These are phyloP conservation scores for Cryptoblepharus egeriae DNA, from an alignment of 2,797 vertebrate species.

Conservation along the genomic window DNA sequence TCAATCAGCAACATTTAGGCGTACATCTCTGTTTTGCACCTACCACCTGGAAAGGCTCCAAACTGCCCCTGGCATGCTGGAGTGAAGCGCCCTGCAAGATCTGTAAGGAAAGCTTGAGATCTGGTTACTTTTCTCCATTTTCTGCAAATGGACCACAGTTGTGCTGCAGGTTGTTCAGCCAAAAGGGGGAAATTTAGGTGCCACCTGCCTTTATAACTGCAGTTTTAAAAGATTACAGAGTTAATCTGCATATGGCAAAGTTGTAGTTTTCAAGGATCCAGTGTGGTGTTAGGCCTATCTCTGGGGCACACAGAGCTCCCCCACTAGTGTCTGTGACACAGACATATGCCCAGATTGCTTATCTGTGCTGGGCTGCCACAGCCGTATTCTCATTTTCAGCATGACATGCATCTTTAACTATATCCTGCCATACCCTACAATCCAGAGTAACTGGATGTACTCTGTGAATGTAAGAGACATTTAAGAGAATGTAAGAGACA, in stretches of 20 bases:
- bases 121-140: constrained; percentile 53
- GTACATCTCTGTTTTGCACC: no score
- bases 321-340: background rate
- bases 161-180: constrained; percentile 38
- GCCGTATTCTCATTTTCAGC: no score
- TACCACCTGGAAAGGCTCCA: no score
- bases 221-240: constrained; percentile 52
- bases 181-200: constrained; percentile 26
- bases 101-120: constrained; percentile 34
- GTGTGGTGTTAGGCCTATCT: background rate
- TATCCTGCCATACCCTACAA: background rate
- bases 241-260: constrained; percentile 51
- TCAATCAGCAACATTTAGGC: no score
- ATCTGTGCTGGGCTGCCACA: background rate
- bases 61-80: no score
- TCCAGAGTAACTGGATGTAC: no score
- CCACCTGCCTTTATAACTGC: constrained; percentile 55
- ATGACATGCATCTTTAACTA: background rate
- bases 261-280: constrained; percentile 35
- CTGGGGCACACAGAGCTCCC: background rate
- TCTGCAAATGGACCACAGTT: constrained; percentile 38
- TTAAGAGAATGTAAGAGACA: no score
- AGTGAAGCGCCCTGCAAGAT: no score
- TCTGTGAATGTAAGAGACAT: no score
- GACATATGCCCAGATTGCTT: background rate